A percentile compares a stretch with the other conserved stretches of the same genome.
These are phyloP conservation scores for Oncorhynchus clarkii DNA, from an alignment of 2,113 vertebrate genomes.

Conservation along the genomic window DNA sequence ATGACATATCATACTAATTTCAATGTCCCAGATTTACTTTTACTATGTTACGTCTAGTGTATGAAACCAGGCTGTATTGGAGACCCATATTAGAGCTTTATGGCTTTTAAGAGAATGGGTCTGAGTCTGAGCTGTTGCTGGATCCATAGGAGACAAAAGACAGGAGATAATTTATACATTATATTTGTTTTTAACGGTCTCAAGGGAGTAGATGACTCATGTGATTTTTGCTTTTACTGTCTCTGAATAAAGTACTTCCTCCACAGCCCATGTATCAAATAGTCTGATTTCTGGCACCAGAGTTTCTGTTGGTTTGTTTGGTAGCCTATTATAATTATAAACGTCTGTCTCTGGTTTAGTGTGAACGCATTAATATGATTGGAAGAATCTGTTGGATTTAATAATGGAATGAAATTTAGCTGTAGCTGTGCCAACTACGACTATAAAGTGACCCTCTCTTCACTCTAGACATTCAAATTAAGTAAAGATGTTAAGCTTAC, in stretches of 20 bases:
- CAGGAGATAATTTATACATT: neutral
- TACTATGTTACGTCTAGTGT: no score
- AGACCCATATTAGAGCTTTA: constrained; percentile 42
- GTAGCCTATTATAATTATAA: no score
- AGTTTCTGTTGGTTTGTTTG: no score
- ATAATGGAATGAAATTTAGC: neutral
- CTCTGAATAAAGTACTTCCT: neutral
- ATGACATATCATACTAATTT: no score
- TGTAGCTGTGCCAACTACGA: neutral
- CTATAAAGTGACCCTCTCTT: neutral
- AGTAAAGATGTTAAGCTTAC: no score
- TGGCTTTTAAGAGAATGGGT: constrained; percentile 33
- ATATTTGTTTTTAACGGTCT: neutral
- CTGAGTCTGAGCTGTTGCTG: neutral
- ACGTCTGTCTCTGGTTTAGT: neutral
- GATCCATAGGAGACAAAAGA: neutral
- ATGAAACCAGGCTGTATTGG: constrained; percentile 7
- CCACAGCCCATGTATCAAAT: neutral
- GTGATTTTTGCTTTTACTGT: constrained; percentile 14
- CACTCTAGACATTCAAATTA: neutral
- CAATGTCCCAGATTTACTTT: no score
- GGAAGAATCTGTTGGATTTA: neutral
- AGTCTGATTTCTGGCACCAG: no score
- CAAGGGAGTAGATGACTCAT: constrained; percentile 4
- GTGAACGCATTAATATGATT: no score